These are phyloP conservation scores for Heliconius eleuchia DNA, from an alignment of 1,140 invertebrate genomes.

Conservation along the genomic window DNA sequence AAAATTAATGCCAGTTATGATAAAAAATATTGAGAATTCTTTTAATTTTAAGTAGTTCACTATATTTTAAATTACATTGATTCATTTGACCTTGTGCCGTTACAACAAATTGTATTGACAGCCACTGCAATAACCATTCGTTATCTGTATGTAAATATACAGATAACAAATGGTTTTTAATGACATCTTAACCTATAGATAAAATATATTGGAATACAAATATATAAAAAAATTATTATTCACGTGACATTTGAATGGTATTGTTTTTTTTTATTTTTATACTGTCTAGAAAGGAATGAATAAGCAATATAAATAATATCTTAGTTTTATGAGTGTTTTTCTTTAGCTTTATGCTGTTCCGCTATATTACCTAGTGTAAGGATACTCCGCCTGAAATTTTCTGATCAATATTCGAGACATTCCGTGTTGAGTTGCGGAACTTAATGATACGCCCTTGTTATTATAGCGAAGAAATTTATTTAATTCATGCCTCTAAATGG, in stretches of 20 bases:
- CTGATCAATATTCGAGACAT: too few relatives aligned
- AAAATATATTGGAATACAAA: constrained; percentile 1
- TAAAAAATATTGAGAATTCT: neutral
- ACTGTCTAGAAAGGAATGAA: too few relatives aligned
- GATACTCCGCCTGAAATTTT: too few relatives aligned
- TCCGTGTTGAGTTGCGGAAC: too few relatives aligned
- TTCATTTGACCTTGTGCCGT: constrained; percentile 7
- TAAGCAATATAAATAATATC: too few relatives aligned
- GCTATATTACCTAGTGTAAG: too few relatives aligned
- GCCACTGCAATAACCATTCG: neutral
- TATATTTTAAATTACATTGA: constrained; percentile 13
- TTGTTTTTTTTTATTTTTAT: neutral
- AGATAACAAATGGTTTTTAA: neutral
- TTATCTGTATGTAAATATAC: neutral
- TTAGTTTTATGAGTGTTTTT: too few relatives aligned
- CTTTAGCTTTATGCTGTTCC: too few relatives aligned
- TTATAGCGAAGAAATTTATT: too few relatives aligned
- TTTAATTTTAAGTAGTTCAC: neutral
- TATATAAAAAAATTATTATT: neutral
- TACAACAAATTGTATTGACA: constrained; percentile 10
- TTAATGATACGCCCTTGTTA: too few relatives aligned
- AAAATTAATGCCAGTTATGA: neutral
- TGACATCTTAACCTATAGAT: constrained; percentile 13
- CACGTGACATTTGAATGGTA: neutral
- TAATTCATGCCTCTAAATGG: too few relatives aligned